These are phyloP conservation scores for Halcyon malimbica DNA, from an alignment of 2,113 vertebrate species.

Conservation along the genomic window DNA sequence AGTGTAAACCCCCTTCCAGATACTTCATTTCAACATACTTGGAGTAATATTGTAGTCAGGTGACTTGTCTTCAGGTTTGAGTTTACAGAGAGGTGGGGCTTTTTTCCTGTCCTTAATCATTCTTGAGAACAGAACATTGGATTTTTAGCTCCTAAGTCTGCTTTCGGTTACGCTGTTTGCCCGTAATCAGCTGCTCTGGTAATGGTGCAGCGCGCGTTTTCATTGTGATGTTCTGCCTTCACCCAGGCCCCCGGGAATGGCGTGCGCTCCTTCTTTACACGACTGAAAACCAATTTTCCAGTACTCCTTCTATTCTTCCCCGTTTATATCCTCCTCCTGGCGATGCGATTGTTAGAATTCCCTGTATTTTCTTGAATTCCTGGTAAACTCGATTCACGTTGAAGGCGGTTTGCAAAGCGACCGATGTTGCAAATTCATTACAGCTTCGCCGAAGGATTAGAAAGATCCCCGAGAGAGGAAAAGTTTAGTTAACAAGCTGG, in stretches of 20 bases:
- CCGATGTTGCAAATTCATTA: slow-evolving; percentile 35
- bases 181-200: background rate
- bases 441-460: slow-evolving; percentile 29
- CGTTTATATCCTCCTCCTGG: background rate
- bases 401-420: background rate
- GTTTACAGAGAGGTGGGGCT: background rate
- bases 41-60: background rate
- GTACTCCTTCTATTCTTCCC: background rate
- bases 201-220: background rate
- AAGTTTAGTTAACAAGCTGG: slow-evolving; percentile 57
- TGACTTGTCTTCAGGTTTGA: slow-evolving; percentile 14
- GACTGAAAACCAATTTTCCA: slow-evolving; percentile 24
- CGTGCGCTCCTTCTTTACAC: background rate
- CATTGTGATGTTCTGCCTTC: background rate
- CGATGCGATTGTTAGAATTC: background rate
- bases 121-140: background rate
- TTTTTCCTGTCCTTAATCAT: background rate
- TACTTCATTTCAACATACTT: background rate
- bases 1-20: background rate
- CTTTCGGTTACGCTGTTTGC: background rate
- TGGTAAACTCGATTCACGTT: background rate
- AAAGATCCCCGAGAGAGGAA: slow-evolving; percentile 51
- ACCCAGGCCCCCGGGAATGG: background rate
- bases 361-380: slow-evolving; percentile 14
- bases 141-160: background rate